Base-by-base conservation (phyloP, 2,888 invertebrate genomes). In the Glaucopsyche alexis region DNA sequence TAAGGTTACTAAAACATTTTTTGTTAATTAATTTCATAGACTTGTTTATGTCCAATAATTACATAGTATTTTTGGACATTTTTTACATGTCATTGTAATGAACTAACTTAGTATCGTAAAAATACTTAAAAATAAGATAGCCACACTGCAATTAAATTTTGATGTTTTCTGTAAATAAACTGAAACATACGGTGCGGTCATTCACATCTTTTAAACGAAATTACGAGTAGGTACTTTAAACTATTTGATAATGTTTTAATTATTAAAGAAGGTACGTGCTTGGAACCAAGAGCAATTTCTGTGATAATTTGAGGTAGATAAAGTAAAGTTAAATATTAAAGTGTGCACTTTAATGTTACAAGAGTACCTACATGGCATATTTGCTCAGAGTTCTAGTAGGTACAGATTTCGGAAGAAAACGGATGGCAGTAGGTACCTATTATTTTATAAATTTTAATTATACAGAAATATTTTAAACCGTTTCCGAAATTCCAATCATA, bases 41-140 rank as follows among this genome's bases (percentile, higher is more conserved):
- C 60, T 29, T 60, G 16, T 5, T 13, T 29, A 60, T 13, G 7
- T 38, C 13, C 60, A 7, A 29, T 60, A 7, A 60, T 38, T 60
- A 5, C 1, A 55, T 19, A 16, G 52, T 52, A 52, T 52, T 16
- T 52, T 52, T 11, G 55, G 19, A 55, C 55, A 60, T 38, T 60
- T 60, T 60, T 60, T 60, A 60, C 60, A 60, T 60, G 29, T 60
- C 38, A 60, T 29, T 60, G 14, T 60, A 60, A 60, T 60, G 60
- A 38, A 38, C 60, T 13, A 60, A 60, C 14, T 60, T 60, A 55
- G 19, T 19, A 13, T 38, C 60, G 60, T 60, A 60, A 60, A 60
- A 29, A 60, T 60, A 38, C 60, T 29, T 60, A 60, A 60, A 60
- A 29, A 60, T 60, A 38, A 60, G 29, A 60, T 60, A 60, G 60